A percentile compares a stretch with the other conserved stretches of the same genome.
Conservation (phyloP, 1,140 invertebrate species). For the Lepidurus apus region DNA sequence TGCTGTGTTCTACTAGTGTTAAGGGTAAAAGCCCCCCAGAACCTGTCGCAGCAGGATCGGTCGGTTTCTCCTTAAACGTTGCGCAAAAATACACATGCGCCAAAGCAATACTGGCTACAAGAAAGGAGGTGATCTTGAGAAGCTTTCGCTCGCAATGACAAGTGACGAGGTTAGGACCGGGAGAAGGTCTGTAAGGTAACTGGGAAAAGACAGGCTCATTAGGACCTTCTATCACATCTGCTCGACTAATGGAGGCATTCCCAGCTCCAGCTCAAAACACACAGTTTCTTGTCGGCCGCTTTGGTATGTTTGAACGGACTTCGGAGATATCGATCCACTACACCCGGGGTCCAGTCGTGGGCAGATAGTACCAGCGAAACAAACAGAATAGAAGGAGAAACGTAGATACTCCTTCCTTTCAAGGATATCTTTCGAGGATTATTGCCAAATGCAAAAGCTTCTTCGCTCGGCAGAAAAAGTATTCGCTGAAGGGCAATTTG, state of each 20-base stretch:
- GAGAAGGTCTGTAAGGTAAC: background rate
- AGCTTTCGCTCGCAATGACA: background rate
- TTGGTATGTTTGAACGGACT: background rate
- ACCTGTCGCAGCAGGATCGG: background rate
- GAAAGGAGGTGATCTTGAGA: background rate
- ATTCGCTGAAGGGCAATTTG: too few relatives aligned
- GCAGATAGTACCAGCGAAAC: background rate
- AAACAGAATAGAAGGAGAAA: background rate
- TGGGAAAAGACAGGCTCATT: background rate
- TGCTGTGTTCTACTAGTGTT: background rate
- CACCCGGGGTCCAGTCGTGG: background rate
- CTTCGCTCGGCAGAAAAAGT: too few relatives aligned
- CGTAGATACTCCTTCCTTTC: background rate
- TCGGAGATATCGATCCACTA: background rate
- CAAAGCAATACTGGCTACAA: background rate
- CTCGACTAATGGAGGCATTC: background rate
- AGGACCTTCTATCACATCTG: background rate
- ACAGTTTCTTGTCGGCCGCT: background rate
- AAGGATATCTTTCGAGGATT: too few relatives aligned
- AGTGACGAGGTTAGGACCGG: background rate
- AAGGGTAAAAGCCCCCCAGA: background rate
- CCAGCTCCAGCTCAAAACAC: background rate
- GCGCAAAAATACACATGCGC: constrained; percentile 2
- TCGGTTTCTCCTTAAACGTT: background rate
- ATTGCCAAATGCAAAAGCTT: background rate